These are phyloP conservation scores for Noctua fimbriata DNA, from an alignment of 2,888 invertebrate species.

Conservation along the genomic window DNA sequence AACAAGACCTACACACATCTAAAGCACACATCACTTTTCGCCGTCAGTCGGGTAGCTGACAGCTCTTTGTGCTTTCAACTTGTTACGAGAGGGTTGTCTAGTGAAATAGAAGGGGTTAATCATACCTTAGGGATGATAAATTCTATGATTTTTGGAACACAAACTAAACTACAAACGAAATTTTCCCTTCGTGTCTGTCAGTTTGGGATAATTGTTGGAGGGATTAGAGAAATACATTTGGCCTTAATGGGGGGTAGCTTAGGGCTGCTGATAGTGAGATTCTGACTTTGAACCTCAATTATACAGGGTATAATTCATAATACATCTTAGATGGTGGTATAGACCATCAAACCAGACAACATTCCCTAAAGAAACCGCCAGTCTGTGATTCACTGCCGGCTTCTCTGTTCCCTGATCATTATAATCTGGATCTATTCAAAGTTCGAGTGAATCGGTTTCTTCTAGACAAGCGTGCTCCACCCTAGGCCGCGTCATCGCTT, in stretches of 20 bases:
- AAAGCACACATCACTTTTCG: constrained; percentile 31
- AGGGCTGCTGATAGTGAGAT: background rate
- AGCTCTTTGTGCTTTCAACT: constrained; percentile 51
- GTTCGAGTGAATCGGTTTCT: too few species aligned
- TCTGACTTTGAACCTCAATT: background rate
- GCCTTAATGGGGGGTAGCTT: background rate
- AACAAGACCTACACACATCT: constrained; percentile 26
- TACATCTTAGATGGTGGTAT: background rate
- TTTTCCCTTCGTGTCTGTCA: constrained; percentile 12
- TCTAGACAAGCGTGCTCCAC: too few species aligned
- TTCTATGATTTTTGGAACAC: constrained; percentile 46
- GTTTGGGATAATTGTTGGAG: constrained; percentile 17
- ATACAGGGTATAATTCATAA: background rate
- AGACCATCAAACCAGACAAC: too few species aligned
- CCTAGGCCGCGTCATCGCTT: too few species aligned
- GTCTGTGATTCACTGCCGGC: too few species aligned
- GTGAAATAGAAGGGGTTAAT: constrained; percentile 38
- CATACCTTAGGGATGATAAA: constrained; percentile 27
- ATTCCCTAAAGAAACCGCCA: too few species aligned
- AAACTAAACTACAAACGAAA: constrained; percentile 49
- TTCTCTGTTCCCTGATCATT: too few species aligned
- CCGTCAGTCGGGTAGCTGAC: constrained; percentile 39
- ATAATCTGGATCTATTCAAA: too few species aligned
- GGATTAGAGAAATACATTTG: constrained; percentile 3
- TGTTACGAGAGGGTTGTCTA: constrained; percentile 16